These are phyloP conservation scores for Protosalanx chinensis DNA, from an alignment of 2,797 vertebrate species.

Conservation along the genomic window DNA sequence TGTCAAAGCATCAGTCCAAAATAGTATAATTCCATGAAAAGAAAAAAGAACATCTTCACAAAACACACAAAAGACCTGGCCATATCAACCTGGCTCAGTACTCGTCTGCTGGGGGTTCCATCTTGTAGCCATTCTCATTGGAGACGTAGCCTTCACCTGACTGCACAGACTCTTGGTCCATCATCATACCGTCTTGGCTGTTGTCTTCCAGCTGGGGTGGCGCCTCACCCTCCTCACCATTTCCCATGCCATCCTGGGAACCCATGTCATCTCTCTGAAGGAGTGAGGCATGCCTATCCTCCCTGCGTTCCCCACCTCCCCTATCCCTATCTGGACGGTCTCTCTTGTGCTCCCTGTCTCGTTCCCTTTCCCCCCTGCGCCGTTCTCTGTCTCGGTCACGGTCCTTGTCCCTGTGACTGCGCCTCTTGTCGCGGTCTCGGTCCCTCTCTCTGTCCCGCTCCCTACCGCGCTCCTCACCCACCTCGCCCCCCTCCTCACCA, in stretches of 20 bases:
- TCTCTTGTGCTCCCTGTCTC: conserved; percentile 83
- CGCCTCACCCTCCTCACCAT: conserved; percentile 64
- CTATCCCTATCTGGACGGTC: conserved; percentile 76
- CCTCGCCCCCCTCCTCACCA: conserved; percentile 75
- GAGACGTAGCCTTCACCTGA: conserved; percentile 82
- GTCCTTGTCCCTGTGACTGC: conserved; percentile 75
- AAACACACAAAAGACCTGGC: neutral
- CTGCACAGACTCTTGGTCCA: conserved; percentile 80
- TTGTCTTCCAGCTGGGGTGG: conserved; percentile 66
- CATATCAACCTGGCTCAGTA: conserved; percentile 55
- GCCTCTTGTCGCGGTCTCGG: conserved; percentile 76
- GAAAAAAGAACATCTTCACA: no score
- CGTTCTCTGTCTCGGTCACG: conserved; percentile 75
- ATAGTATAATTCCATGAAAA: conserved; percentile 24
- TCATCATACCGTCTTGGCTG: conserved; percentile 78
- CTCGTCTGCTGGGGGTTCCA: conserved; percentile 78
- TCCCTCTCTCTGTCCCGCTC: conserved; percentile 71
- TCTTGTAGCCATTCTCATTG: conserved; percentile 81
- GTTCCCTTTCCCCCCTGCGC: conserved; percentile 74
- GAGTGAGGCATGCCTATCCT: conserved; percentile 68
- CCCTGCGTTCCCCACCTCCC: conserved; percentile 73
- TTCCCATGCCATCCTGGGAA: conserved; percentile 61
- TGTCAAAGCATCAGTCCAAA: conserved; percentile 10
- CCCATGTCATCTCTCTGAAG: conserved; percentile 57
- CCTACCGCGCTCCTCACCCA: conserved; percentile 64